Evolutionary conservation across 2,797 vertebrate species (phyloP).

Genomic region (Enteromius thamalakanensis): DNA sequence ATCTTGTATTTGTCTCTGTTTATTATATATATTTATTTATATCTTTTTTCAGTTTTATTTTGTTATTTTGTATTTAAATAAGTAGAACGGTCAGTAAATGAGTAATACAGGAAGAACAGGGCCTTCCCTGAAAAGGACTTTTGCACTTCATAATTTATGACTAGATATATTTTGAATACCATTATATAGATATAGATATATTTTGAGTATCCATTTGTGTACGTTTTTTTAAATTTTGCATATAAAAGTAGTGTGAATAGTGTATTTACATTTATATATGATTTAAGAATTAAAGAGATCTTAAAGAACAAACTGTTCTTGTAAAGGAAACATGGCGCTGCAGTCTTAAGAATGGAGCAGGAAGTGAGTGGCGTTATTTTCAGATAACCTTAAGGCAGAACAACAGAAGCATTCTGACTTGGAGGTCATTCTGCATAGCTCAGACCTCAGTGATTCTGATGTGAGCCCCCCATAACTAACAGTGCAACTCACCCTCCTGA

Average conservation of each 20-base stretch:
- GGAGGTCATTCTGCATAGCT: slow-evolving; percentile 20
- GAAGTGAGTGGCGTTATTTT: slow-evolving; percentile 21
- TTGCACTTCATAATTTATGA: background rate
- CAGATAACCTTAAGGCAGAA: slow-evolving; percentile 34
- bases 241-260: background rate
- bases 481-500: slow-evolving; percentile 48
- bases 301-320: slow-evolving; percentile 3
- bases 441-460: slow-evolving; percentile 62
- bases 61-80: background rate
- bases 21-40: background rate
- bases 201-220: background rate
- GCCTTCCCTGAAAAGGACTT: background rate
- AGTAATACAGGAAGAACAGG: background rate
- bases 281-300: slow-evolving; percentile 1
- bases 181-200: background rate
- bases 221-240: background rate
- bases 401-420: slow-evolving; percentile 22
- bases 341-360: slow-evolving; percentile 12
- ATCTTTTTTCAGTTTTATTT: background rate
- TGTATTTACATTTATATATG: background rate
- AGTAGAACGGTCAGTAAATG: background rate
- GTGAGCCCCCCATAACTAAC: slow-evolving; percentile 43
- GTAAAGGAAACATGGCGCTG: background rate
- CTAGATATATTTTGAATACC: background rate
- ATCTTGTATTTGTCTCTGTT: background rate